Percentiles rank a stretch among this genome's conserved stretches.
These are phyloP conservation scores for Halcyon chelicuti DNA, from an alignment of 2,797 vertebrate genomes.

Conservation along the genomic window DNA sequence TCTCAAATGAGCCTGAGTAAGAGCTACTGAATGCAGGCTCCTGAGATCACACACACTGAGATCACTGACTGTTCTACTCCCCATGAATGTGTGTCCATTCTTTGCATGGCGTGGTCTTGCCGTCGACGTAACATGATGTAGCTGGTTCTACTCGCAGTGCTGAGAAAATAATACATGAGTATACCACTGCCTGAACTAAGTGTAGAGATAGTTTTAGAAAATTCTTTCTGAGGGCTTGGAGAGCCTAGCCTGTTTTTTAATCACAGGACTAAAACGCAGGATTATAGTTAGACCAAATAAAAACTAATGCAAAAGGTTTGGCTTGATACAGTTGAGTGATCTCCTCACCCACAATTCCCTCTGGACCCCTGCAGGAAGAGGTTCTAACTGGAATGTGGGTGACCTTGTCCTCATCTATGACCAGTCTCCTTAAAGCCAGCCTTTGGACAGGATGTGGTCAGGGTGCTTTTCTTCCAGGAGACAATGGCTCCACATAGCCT, in stretches of 20 bases:
- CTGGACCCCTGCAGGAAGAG: neutral
- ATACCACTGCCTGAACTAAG: neutral
- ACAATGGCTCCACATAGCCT: neutral
- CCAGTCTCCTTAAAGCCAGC: fast-evolving
- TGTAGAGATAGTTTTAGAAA: neutral
- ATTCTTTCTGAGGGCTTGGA: neutral
- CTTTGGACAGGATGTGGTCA: neutral
- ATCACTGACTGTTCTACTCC: neutral
- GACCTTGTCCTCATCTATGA: neutral
- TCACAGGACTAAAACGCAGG: neutral
- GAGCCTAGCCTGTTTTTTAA: neutral
- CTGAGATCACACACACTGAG: neutral
- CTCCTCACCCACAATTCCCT: neutral
- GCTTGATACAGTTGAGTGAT: neutral
- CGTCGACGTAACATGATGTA: neutral
- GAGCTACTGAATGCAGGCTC: neutral
- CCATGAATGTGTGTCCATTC: neutral
- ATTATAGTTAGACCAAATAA: neutral
- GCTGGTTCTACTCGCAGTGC: neutral
- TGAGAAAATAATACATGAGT: neutral
- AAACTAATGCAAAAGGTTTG: neutral
- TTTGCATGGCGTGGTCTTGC: neutral
- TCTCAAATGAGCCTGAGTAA: neutral
- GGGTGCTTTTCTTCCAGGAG: neutral
- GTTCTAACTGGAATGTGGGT: neutral